These are phyloP conservation scores for Synaphobranchus kaupii DNA, from an alignment of 2,797 vertebrate species.

Conservation along the genomic window DNA sequence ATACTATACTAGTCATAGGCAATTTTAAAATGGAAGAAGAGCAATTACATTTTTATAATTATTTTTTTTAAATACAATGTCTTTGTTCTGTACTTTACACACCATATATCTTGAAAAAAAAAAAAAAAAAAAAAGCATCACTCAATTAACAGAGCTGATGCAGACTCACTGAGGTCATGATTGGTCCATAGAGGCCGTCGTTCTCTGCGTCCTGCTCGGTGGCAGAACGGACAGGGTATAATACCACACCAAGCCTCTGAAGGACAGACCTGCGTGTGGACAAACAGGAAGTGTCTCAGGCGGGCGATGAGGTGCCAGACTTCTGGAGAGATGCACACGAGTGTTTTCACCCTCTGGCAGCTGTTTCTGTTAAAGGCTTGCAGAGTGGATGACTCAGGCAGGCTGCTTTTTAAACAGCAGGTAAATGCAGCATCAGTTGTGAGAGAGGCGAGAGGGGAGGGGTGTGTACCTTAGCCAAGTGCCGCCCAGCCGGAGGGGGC, in stretches of 20 bases:
- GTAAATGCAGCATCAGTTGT: no score
- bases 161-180: constrained; percentile 72
- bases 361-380: background rate
- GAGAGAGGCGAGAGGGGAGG: background rate
- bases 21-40: no score
- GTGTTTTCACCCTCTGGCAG: background rate
- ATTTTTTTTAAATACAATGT: background rate
- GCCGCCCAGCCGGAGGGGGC: constrained; percentile 59
- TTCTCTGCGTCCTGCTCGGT: constrained; percentile 63
- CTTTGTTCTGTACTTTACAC: no score
- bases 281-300: constrained; percentile 16
- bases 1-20: no score
- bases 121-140: background rate
- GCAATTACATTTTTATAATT: no score
- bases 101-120: background rate
- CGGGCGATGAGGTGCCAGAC: background rate
- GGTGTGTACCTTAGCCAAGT: constrained; percentile 73
- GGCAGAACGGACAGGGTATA: constrained; percentile 52
- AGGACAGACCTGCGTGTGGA: constrained; percentile 62
- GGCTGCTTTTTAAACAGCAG: background rate
- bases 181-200: constrained; percentile 58
- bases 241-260: constrained; percentile 68
- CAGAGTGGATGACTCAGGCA: background rate
- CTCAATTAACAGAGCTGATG: background rate
- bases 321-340: background rate